Percentiles rank a stretch among this genome's conserved stretches.
These are phyloP conservation scores for Agrochola litura DNA, from an alignment of 2,888 invertebrate genomes.

Conservation along the genomic window DNA sequence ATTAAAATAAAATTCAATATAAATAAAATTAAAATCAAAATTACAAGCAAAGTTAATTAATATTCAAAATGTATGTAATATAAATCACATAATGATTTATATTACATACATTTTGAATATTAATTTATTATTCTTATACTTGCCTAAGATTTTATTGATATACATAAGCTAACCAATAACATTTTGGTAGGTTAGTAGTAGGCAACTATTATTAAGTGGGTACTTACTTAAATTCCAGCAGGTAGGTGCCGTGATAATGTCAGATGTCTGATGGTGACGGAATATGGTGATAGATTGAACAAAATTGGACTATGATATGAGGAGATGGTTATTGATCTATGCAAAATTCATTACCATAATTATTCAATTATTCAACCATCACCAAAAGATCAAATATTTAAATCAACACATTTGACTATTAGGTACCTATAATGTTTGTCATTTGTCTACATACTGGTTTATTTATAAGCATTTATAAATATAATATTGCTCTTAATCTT, in stretches of 20 bases:
- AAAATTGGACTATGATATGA: background rate
- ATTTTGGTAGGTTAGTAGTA: background rate
- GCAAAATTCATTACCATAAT: background rate
- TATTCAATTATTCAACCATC: background rate
- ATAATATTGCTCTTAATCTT: background rate
- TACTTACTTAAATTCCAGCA: background rate
- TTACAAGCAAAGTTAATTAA: too few species aligned
- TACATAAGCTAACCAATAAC: background rate
- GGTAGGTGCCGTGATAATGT: background rate
- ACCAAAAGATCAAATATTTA: slow-evolving; percentile 16
- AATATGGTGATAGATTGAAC: background rate
- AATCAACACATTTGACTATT: background rate
- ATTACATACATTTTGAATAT: too few species aligned
- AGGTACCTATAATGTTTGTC: background rate
- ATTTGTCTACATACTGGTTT: background rate
- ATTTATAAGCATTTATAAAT: background rate
- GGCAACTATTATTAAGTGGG: background rate
- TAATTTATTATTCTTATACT: too few species aligned
- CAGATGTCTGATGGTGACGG: too few species aligned
- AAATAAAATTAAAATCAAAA: too few species aligned
- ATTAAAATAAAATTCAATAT: too few species aligned
- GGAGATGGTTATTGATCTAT: background rate
- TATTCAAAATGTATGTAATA: too few species aligned
- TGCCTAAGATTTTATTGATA: too few species aligned
- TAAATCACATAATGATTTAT: too few species aligned